Evolutionary conservation across 2,113 vertebrate species (phyloP), one percentile per base, ranked within the genome.

Genomic region (Eubucco bourcierii): DNA sequence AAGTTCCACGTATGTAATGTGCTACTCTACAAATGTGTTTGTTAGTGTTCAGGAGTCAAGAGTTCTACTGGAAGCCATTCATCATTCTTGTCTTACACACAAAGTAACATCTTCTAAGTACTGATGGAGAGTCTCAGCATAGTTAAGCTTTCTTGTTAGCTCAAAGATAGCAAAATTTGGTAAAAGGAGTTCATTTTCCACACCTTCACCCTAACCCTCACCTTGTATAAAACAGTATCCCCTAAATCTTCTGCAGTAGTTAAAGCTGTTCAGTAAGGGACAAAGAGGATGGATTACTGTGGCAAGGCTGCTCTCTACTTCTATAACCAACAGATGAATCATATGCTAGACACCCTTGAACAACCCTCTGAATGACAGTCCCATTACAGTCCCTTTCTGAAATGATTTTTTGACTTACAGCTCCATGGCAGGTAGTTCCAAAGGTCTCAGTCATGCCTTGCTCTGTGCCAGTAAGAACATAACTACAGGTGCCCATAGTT

Each of bases 401-500:
- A 91, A 68, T 18, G 29, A 52, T 7, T 28, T 29, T 84, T 85
- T 68, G 92, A 97, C 98, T 97, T 97, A 99, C 99, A 89, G 99
- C 99, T 90, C 99, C 99, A 16, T 99, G 99, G 64, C 99, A 99
- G 63, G 99, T 99, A 89, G 99, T 99, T 53, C 99, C 99, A 3
- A 99, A 99, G 7, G 99, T 99, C 95, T 99, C 99, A 1, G 98
- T 99, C 99, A 99, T 99, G 90, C 99, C 99, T 79, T 99, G 98
- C 6, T 99, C 99, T 0, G 99, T 99, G 63, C 99, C 99, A 2
- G 99, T 99, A 59, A 99, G 97, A 81, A 99, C 99, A 2, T 99
- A 99, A 87, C 99, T 99, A 86, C 99, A 99, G 80, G 99, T 99
- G 55, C 99, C 99, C 99, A 99, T 99, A 12, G 99, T 99, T 56